These are phyloP conservation scores for Yasuhikotakia modesta DNA, from an alignment of 2,797 vertebrate genomes.

Conservation along the genomic window DNA sequence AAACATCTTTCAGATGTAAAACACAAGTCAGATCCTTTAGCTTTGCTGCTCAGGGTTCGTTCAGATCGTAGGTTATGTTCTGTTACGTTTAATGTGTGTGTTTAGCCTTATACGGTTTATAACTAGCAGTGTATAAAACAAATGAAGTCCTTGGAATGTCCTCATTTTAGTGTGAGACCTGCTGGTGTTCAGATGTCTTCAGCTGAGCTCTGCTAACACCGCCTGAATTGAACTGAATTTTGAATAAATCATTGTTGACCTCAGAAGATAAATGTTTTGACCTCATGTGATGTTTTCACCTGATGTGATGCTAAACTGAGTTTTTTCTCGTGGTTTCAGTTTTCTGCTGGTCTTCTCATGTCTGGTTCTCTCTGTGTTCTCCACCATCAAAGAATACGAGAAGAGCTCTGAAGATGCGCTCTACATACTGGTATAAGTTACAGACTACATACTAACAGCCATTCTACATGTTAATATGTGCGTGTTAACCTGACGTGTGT, in stretches of 20 bases:
- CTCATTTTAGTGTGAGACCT: too few species aligned
- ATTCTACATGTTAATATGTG: not conserved
- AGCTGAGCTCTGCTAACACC: too few species aligned
- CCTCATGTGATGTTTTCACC: too few species aligned
- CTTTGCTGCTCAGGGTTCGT: not conserved
- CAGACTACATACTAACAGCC: not conserved
- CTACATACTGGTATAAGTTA: constrained; percentile 87
- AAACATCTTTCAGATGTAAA: not conserved
- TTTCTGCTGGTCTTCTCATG: constrained; percentile 97
- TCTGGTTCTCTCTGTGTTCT: constrained; percentile 95
- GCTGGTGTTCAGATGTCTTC: too few species aligned
- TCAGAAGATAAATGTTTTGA: too few species aligned
- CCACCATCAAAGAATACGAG: constrained; percentile 96
- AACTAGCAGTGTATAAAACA: too few species aligned
- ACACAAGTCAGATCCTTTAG: not conserved
- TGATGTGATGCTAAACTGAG: too few species aligned
- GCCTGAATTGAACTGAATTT: too few species aligned
- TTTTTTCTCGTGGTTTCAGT: constrained; percentile 68
- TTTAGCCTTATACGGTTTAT: too few species aligned
- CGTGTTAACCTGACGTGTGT: constrained; percentile 12
- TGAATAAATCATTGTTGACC: too few species aligned
- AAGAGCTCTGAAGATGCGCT: constrained; percentile 95
- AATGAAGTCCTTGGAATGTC: too few species aligned
- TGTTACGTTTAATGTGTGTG: not conserved
- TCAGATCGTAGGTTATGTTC: not conserved